Evolutionary conservation across 2,113 vertebrate genomes (phyloP).

Genomic region (Ptilonorhynchus violaceus): DNA sequence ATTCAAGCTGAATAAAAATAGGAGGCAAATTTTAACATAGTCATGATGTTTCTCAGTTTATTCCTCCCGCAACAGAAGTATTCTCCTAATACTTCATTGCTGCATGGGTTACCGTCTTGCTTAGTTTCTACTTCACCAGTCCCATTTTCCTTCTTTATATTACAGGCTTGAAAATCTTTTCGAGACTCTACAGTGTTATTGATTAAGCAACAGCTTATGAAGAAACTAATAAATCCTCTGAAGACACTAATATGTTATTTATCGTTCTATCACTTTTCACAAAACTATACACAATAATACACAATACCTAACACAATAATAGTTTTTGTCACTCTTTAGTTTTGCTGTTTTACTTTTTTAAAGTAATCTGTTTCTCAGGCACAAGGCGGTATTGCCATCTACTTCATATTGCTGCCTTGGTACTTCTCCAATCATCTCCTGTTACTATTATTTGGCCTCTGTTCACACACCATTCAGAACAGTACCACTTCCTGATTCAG

Average conservation of each 20-base stretch:
- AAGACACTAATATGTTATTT: background rate
- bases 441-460: background rate
- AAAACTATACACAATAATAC: background rate
- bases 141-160: background rate
- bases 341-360: background rate
- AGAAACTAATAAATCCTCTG: background rate
- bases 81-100: background rate
- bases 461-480: background rate
- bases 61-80: background rate
- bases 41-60: background rate
- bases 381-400: background rate
- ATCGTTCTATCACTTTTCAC: background rate
- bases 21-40: background rate
- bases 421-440: background rate
- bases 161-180: background rate
- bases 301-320: background rate
- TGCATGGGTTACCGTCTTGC: background rate
- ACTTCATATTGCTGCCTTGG: background rate
- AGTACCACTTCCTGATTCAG: background rate
- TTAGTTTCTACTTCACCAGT: background rate
- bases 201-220: background rate
- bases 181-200: background rate
- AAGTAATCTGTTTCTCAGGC: background rate
- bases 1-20: background rate
- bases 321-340: background rate